Conservation (phyloP, 2,113 vertebrate genomes). For the Otus sunia region DNA sequence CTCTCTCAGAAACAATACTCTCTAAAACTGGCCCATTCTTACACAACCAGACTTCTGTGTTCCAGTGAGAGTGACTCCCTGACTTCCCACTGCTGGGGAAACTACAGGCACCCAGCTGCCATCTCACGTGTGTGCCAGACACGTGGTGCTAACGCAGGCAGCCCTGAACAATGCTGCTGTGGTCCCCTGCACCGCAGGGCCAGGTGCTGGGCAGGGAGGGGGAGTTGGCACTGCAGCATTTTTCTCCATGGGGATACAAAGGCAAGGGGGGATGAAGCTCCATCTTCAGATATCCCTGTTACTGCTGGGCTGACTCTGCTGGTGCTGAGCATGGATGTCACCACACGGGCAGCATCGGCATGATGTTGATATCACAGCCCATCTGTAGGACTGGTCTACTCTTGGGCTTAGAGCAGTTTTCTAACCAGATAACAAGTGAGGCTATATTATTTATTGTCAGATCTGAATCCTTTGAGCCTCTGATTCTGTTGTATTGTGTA, state of each 20-base stretch:
- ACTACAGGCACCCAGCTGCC: not conserved
- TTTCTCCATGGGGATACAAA: not conserved
- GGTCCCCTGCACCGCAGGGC: not conserved
- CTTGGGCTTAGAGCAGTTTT: not conserved
- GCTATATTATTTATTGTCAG: not conserved
- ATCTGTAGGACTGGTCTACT: not conserved
- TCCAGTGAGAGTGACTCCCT: not conserved
- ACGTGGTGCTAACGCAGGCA: accelerated
- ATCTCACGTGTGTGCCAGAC: not conserved
- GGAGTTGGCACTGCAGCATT: not conserved
- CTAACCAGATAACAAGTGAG: not conserved
- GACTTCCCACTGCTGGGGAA: not conserved
- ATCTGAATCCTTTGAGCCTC: not conserved
- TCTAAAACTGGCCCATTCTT: not conserved
- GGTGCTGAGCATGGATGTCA: not conserved
- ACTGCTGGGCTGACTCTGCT: not conserved
- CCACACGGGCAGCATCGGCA: not conserved
- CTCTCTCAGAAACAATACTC: accelerated
- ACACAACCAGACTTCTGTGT: not conserved
- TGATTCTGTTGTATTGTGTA: not conserved
- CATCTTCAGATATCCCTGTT: not conserved
- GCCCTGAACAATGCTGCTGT: not conserved
- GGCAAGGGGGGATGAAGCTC: not conserved
- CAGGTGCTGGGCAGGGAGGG: accelerated
- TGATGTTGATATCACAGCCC: not conserved